phyloP scores from a whole-genome alignment of 2,113 vertebrate species.

The Macquaria australasica region DNA sequence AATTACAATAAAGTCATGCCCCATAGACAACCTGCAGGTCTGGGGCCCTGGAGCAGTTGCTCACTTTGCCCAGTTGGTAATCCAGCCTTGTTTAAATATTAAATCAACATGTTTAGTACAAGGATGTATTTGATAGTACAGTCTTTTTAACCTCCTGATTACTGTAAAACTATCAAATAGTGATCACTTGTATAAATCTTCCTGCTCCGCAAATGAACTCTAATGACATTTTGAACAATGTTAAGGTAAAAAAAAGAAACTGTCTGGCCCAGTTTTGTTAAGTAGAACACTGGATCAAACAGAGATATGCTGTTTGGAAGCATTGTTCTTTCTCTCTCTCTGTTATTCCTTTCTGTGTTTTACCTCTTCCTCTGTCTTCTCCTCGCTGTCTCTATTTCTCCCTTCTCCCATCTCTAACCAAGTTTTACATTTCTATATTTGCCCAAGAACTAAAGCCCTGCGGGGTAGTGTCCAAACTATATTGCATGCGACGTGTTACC shows the following conservation, averaged over 20 bases:
- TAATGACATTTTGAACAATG: conserved; percentile 6
- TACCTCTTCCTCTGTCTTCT: conserved; percentile 2
- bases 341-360: background rate
- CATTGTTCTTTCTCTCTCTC: background rate
- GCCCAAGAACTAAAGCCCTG: conserved; percentile 13
- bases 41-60: background rate
- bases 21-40: background rate
- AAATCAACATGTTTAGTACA: background rate
- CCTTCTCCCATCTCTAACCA: background rate
- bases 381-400: background rate
- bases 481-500: conserved; percentile 29
- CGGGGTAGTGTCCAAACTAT: conserved; percentile 18
- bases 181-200: background rate
- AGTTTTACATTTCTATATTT: conserved; percentile 44
- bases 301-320: conserved; percentile 21
- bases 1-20: background rate
- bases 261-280: background rate
- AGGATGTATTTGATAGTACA: background rate
- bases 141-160: background rate
- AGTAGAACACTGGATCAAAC: conserved; percentile 18
- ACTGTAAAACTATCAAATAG: background rate
- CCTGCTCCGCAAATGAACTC: background rate
- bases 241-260: background rate
- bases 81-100: background rate
- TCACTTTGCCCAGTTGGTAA: background rate